These are phyloP conservation scores for Paramacrobiotus metropolitanus DNA, from an alignment of 1,140 invertebrate species.

Conservation along the genomic window DNA sequence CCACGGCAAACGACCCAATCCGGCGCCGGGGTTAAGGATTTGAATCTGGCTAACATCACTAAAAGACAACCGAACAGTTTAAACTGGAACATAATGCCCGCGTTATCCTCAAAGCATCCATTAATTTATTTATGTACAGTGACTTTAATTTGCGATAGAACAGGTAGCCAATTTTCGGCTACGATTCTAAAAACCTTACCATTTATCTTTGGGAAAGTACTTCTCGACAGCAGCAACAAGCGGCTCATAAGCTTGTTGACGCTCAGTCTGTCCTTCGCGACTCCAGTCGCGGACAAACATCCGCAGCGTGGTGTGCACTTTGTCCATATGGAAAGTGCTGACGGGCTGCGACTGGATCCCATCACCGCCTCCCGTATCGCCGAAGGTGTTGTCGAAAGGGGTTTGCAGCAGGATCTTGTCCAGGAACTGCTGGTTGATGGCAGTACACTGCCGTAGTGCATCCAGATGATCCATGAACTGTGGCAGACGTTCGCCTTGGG, in stretches of 20 bases:
- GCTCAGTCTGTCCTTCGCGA: slow-evolving; percentile 47
- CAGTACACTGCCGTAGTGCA: background rate
- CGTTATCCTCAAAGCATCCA: too few species aligned
- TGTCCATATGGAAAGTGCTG: slow-evolving; percentile 34
- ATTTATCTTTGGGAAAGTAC: background rate
- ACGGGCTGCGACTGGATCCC: background rate
- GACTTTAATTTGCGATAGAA: too few species aligned
- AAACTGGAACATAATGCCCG: too few species aligned
- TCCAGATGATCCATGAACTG: background rate
- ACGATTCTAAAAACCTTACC: background rate
- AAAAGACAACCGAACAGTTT: background rate
- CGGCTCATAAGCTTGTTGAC: slow-evolving; percentile 63
- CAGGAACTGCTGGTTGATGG: background rate
- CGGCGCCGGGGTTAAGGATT: slow-evolving; percentile 78
- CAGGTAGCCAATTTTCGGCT: too few species aligned
- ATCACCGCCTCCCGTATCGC: background rate
- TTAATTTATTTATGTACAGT: too few species aligned
- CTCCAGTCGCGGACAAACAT: slow-evolving; percentile 92
- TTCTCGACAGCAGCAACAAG: slow-evolving; percentile 40
- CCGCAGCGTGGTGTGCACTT: slow-evolving; percentile 74
- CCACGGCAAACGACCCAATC: slow-evolving; percentile 69
- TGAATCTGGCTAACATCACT: slow-evolving; percentile 28
- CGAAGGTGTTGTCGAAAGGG: background rate
- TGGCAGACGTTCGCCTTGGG: background rate
- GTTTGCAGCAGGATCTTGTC: background rate